Evolutionary conservation across 1,140 invertebrate genomes (phyloP), one percentile per base, ranked within the genome.

Genomic region (Luehdorfia chinensis): DNA sequence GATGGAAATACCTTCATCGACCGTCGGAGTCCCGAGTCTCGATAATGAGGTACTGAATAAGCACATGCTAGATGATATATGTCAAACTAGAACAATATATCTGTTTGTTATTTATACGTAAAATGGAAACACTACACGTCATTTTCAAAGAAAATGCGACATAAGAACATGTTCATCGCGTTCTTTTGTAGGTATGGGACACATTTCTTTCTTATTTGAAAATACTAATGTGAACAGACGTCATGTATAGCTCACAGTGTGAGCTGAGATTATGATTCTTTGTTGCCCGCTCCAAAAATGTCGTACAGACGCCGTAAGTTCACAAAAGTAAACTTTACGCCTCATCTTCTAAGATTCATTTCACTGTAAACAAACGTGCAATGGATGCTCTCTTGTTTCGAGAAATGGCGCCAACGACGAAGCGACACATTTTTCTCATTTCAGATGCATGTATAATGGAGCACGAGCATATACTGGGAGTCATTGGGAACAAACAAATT

Each of bases 391-490:
- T 62, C 61, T 46, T n/a, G 46, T 31, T 13, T 7, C 8, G n/a
- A 11, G 32, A 27, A 11, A 13, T 41, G 30, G 27, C 44, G 31
- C 57, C 59, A 53, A 59, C 69, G 53, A 75, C 61, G 63, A 61
- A 72, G 75, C 67, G 70, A 80, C 73, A 80, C 69, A 84, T 80
- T 84, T 80, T 80, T 84, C 77, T 79, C 75, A 74, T 79, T 72
- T 78, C 66, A 66, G 63, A 75, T 81, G 80, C 74, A 84, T 84
- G 79, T 81, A 79, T 84, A 78, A 81, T 84, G 71, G 59, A 67
- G 62, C 65, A 72, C 64, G 68, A 67, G 71, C 52, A 64, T 55
- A 60, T 84, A 80, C 79, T 80, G 76, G 77, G 70, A 70, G 66
- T 67, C 55, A 50, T 64, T 58, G 23, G 46, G 55, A 69, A 67